Base-by-base conservation (phyloP, 1,140 invertebrate genomes). In the Amyelois transitella region DNA sequence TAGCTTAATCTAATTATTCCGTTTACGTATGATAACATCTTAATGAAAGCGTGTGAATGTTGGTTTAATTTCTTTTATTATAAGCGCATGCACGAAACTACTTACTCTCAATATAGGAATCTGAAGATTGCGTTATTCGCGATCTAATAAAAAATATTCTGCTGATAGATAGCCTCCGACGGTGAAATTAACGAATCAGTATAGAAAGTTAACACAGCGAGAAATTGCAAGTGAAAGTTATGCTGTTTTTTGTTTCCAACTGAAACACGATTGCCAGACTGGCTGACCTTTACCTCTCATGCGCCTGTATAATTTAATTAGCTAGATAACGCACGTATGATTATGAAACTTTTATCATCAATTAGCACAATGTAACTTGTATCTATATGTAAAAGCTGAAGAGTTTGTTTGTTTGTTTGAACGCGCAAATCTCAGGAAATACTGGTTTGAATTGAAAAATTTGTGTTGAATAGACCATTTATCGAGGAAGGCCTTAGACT, bases 211-310 rank as follows among this genome's bases (percentile, higher is more conserved):
- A 45, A 56, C 57, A 48, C 43, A 50, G 38, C 56, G 68, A 53
- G 62, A 66, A 67, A 68, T 58, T 32, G 47, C 24, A 48, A 57
- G 76, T 69, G 74, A 77, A 75, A 80, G 77, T 51, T 48, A 28
- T 54, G 45, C 25, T 48, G 48, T 45, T 55, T 22, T 57, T 21
- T 43, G 28, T 32, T 48, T 48, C 20, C 25, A 48, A 24, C 43
- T 47, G 47, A 51, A 52, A 51, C 28, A 14, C 12, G 32, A 38
- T 38, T 12, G 32, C 32, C 2, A 38, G 32, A 14, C 28, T 10
- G 32, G 6, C 32, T 38, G 12, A 38, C 32, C n/a, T 38, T 38
- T 38, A 14, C 6, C n/a, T n/a, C n/a, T n/a, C n/a, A n/a, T n/a
- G n/a, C n/a, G n/a, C n/a, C n/a, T n/a, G n/a, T n/a, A n/a, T n/a